Percentiles rank a stretch among this genome's conserved stretches.
These are phyloP conservation scores for Falcaria lacertinaria DNA, from an alignment of 2,888 invertebrate species.

Conservation along the genomic window DNA sequence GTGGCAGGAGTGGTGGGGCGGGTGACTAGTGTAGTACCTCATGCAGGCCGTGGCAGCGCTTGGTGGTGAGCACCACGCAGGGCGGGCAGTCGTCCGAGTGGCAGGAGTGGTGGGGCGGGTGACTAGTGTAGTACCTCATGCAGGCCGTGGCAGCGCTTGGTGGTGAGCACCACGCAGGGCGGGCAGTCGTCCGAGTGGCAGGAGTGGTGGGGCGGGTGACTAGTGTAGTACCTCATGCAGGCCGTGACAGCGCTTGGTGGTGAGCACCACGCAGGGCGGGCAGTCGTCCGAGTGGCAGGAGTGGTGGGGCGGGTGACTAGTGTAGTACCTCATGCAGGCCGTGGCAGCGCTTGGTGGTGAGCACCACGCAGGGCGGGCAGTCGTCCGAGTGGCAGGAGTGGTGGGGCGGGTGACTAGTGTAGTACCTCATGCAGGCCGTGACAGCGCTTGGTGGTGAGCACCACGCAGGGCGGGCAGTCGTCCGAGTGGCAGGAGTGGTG, in stretches of 20 bases:
- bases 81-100: constrained; percentile 76
- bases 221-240: constrained; percentile 91
- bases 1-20: background rate
- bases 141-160: constrained; percentile 78
- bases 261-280: constrained; percentile 81
- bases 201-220: constrained; percentile 76
- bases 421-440: constrained; percentile 83
- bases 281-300: constrained; percentile 84
- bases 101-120: constrained; percentile 89
- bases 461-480: constrained; percentile 90
- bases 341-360: constrained; percentile 89
- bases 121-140: constrained; percentile 87
- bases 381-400: constrained; percentile 86
- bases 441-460: constrained; percentile 87
- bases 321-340: constrained; percentile 83
- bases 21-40: constrained; percentile 64
- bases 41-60: constrained; percentile 90
- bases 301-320: constrained; percentile 86
- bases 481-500: constrained; percentile 85
- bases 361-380: constrained; percentile 92
- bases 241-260: constrained; percentile 74
- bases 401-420: constrained; percentile 86
- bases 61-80: constrained; percentile 91
- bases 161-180: constrained; percentile 88
- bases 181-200: constrained; percentile 91